phyloP scores from a whole-genome alignment of 2,797 vertebrate species.

The Rhinophrynus dorsalis region DNA sequence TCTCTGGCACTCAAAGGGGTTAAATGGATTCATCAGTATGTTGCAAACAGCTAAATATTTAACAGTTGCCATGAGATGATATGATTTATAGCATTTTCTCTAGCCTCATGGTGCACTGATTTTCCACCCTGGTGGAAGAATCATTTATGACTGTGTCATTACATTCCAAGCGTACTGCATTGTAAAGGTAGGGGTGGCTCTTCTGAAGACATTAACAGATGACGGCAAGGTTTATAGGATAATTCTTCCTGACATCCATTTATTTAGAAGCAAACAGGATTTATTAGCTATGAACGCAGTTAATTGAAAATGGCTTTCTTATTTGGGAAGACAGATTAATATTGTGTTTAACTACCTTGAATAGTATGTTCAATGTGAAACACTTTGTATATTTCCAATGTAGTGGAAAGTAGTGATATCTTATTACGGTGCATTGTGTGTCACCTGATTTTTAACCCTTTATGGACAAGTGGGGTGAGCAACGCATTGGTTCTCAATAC shows the following conservation, averaged over 20 bases:
- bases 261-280: conserved; percentile 15
- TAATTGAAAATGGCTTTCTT: neutral
- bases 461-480: too few species aligned
- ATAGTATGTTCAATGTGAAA: neutral
- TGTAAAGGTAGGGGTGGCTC: neutral
- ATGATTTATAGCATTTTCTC: conserved; percentile 3
- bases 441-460: too few species aligned
- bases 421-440: too few species aligned
- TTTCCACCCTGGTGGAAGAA: neutral
- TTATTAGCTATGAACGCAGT: conserved; percentile 3
- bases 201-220: conserved; percentile 4
- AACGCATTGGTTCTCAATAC: too few species aligned
- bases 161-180: neutral
- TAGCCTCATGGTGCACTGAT: neutral
- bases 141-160: neutral
- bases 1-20: too few species aligned
- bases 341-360: neutral
- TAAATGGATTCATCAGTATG: too few species aligned
- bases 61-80: neutral
- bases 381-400: too few species aligned
- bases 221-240: neutral
- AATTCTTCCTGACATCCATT: conserved; percentile 18
- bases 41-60: neutral
- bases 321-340: conserved; percentile 1
- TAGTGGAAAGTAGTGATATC: neutral